Evolutionary conservation across 2,797 vertebrate species (phyloP).

Genomic region (Allobates femoralis): DNA sequence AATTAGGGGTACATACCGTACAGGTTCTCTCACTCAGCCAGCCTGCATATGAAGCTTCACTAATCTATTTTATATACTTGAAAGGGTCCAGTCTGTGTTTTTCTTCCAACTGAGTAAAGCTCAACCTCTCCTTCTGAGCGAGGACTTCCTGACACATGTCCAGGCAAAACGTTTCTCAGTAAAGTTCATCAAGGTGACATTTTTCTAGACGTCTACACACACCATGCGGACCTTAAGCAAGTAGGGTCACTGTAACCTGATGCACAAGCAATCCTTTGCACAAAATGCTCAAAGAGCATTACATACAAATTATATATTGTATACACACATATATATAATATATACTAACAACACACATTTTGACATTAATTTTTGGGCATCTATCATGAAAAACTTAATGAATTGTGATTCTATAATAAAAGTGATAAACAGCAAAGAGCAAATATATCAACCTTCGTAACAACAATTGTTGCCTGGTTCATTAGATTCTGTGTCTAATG

Average conservation of each 20-base stretch:
- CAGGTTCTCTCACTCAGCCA: not conserved
- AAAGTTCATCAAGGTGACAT: constrained; percentile 50
- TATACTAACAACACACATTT: too few species aligned
- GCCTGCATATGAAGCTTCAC: not conserved
- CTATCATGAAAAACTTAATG: not conserved
- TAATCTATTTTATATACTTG: not conserved
- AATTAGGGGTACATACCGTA: not conserved
- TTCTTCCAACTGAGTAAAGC: constrained; percentile 19
- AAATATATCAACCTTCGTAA: not conserved
- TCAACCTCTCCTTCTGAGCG: constrained; percentile 31
- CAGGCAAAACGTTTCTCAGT: constrained; percentile 18
- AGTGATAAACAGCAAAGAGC: too few species aligned
- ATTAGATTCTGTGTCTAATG: constrained; percentile 10
- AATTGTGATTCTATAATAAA: not conserved
- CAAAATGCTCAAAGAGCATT: not conserved
- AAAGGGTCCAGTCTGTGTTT: constrained; percentile 28
- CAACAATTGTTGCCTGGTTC: not conserved
- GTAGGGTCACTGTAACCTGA: not conserved
- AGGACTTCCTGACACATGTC: constrained; percentile 15
- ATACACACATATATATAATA: not conserved
- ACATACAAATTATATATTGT: not conserved
- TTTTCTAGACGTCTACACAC: constrained; percentile 51
- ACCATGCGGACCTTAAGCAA: constrained; percentile 32
- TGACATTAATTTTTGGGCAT: not conserved
- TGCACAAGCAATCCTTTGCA: constrained; percentile 3